Evolutionary conservation across 2,888 invertebrate species (phyloP).

Genomic region (Lasioglossum malachurum): DNA sequence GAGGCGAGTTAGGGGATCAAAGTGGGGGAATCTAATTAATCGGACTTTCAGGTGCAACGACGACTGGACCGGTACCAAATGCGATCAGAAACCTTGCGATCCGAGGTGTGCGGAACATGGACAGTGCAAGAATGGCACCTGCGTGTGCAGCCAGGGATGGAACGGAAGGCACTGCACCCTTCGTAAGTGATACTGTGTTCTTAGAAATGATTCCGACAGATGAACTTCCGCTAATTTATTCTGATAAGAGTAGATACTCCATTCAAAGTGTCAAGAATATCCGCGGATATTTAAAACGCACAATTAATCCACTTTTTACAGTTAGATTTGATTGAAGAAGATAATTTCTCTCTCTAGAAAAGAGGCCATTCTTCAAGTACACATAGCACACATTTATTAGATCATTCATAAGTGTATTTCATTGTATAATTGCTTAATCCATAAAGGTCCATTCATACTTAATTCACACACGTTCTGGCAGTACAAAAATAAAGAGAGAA

Average conservation of each 20-base stretch:
- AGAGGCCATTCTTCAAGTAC: not conserved
- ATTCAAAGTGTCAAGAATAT: not conserved
- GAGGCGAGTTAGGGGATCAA: not conserved
- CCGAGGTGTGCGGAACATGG: constrained; percentile 97
- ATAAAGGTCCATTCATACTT: not conserved
- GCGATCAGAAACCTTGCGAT: constrained; percentile 97
- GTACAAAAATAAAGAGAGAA: not conserved
- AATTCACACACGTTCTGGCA: not conserved
- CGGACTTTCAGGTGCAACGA: constrained; percentile 89
- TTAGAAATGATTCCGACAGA: not conserved
- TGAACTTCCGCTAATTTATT: not conserved
- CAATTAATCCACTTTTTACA: not conserved
- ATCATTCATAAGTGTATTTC: too few relatives aligned
- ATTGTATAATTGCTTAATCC: too few relatives aligned
- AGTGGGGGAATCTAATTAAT: not conserved
- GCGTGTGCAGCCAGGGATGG: constrained; percentile 99
- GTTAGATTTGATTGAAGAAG: not conserved
- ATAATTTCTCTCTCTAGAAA: not conserved
- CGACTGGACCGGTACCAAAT: constrained; percentile 97
- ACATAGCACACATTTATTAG: too few relatives aligned
- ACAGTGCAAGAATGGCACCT: constrained; percentile 98
- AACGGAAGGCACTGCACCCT: constrained; percentile 99
- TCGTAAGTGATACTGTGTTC: constrained; percentile 89
- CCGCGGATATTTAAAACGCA: not conserved
- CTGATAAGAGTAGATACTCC: not conserved